Evolutionary conservation across 1,140 invertebrate genomes (phyloP), one percentile per base, ranked within the genome.

Genomic region (Agrilus planipennis): DNA sequence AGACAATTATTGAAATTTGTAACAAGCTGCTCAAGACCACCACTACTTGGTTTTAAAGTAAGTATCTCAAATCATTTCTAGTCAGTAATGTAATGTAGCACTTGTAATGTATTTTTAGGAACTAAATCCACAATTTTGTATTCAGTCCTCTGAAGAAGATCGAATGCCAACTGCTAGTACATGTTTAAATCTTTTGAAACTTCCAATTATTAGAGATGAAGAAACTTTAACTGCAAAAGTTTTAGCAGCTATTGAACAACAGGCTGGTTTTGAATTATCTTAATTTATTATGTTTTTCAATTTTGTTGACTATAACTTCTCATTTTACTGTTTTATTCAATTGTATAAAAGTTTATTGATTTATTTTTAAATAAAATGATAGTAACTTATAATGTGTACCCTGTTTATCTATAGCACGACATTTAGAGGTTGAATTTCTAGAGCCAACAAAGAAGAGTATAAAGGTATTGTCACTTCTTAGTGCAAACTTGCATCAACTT

Each of bases 111-210:
- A 14, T 11, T 64, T 65, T 4, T 50, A 91, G 85, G 89, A 95
- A 62, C 63, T 97, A 27, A 84, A 90, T 66, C 93, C 92, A 22
- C 79, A 85, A 10, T 93, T 97, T 64, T 91, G 89, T 57, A 91
- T 97, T 53, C 90, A 95, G 59, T 81, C 85, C 49, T 87, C 85
- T 16, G 90, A 89, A 11, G 69, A 77, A 32, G 85, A 94, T 57
- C 76, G 91, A 16, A 72, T 98, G 47, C 92, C 93, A 1, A 91
- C 90, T 21, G 87, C 93, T 4, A 92, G 88, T 60, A 98, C 94
- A 11, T 99, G 94, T 63, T 92, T 97, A 80, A 98, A 99, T 72
- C 73, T 98, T 28, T 65, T 99, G 11, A 97, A 97, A 64, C 71
- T 99, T 42, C 93, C 93, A 0, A 83, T 93, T 52, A 93, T 92